A percentile compares a stretch with the other conserved stretches of the same genome.
Evolutionary conservation across 2,113 vertebrate species (phyloP).

Genomic region (Otus sunia): DNA sequence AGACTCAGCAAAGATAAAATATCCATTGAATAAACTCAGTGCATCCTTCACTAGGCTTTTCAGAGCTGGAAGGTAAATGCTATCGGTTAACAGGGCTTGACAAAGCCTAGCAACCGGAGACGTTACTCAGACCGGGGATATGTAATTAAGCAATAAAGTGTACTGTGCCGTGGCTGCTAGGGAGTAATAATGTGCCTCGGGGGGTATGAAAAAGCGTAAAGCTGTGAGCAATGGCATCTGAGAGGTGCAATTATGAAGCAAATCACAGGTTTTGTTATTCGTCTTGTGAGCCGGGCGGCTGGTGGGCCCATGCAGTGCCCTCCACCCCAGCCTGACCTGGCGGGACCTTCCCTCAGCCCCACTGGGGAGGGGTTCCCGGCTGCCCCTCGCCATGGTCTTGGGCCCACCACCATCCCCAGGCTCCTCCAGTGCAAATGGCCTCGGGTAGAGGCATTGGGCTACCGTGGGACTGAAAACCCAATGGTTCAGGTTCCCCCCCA

Average conservation of each 20-base stretch:
- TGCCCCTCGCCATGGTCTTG: accelerated
- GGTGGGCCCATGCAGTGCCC: accelerated
- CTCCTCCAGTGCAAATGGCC: accelerated
- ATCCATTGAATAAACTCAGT: background rate
- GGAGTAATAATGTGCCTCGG: background rate
- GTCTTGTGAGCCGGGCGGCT: background rate
- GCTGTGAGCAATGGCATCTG: background rate
- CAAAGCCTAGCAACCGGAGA: background rate
- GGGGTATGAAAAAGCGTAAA: background rate
- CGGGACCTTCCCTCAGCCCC: background rate
- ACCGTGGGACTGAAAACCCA: accelerated
- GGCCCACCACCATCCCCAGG: accelerated
- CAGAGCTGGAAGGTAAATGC: background rate
- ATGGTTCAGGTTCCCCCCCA: no score
- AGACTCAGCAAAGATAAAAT: background rate
- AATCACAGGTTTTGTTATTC: background rate
- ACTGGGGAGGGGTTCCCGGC: accelerated
- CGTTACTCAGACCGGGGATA: background rate
- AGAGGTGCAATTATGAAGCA: background rate
- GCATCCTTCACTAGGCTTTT: background rate
- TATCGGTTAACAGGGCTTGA: background rate
- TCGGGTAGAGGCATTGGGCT: accelerated
- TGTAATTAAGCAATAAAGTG: background rate
- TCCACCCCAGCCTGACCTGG: accelerated
- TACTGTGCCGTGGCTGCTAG: background rate